Conservation (phyloP, 2,797 vertebrate genomes). For the Spinus pinus region DNA sequence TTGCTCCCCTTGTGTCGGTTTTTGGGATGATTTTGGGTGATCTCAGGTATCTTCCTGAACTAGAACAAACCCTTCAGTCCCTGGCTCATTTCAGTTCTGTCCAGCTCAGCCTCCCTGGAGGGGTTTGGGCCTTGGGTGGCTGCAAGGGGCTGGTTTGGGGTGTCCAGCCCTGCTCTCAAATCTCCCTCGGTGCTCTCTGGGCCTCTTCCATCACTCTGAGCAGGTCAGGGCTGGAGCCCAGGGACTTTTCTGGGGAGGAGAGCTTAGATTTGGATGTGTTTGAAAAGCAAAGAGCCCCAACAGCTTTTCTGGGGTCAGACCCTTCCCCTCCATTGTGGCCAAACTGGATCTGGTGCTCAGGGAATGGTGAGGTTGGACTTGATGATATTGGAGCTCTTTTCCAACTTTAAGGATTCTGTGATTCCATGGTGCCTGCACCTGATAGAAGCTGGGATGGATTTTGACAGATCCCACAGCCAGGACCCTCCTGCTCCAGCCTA, state of each 20-base stretch:
- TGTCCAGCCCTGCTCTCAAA: fast-evolving
- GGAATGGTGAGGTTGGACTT: neutral
- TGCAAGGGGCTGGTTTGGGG: neutral
- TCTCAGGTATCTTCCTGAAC: fast-evolving
- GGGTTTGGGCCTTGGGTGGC: fast-evolving
- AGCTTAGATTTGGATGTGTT: neutral
- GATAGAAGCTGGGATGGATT: neutral
- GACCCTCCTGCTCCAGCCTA: neutral
- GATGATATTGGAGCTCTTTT: neutral
- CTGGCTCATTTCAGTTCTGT: neutral
- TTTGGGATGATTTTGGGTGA: neutral
- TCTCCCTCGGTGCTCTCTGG: fast-evolving
- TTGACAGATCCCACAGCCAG: neutral
- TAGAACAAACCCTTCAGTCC: neutral
- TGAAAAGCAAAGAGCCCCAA: neutral
- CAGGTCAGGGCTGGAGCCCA: neutral
- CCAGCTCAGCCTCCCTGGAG: neutral
- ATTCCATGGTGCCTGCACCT: neutral
- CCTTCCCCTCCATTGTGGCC: fast-evolving
- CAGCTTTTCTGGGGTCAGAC: neutral
- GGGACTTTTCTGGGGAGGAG: neutral
- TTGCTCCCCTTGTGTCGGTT: fast-evolving
- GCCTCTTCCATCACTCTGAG: neutral
- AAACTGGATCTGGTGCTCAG: fast-evolving
- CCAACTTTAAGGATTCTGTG: neutral